Conservation (phyloP, 1,140 invertebrate genomes). For the Ips typographus region DNA sequence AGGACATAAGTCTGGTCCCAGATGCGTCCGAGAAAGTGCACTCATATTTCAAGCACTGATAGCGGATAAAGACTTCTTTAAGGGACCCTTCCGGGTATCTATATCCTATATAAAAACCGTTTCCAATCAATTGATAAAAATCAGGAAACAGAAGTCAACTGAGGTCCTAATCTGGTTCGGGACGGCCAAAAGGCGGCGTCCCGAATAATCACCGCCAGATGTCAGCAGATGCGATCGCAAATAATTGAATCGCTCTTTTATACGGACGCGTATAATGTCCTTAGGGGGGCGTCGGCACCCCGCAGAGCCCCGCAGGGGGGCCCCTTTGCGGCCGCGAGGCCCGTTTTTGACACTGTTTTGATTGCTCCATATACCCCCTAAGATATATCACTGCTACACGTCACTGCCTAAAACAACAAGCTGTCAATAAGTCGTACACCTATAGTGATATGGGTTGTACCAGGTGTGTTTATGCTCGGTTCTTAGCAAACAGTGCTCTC, state of each 20-base stretch:
- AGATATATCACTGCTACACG: background rate
- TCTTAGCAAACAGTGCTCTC: conserved; percentile 5
- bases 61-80: background rate
- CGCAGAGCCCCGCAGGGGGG: conserved; percentile 32
- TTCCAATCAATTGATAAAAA: conserved; percentile 17
- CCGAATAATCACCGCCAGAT: conserved; percentile 53
- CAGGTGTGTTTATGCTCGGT: conserved; percentile 19
- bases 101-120: conserved; percentile 7
- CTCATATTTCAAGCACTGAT: background rate
- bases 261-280: conserved; percentile 49
- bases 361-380: background rate
- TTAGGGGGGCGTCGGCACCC: conserved; percentile 49
- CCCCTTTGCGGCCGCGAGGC: conserved; percentile 9
- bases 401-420: conserved; percentile 20
- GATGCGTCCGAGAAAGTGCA: conserved; percentile 5
- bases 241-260: conserved; percentile 53
- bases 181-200: conserved; percentile 43
- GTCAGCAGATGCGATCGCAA: conserved; percentile 52
- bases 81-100: background rate
- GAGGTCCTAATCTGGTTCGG: conserved; percentile 49
- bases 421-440: conserved; percentile 12
- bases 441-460: conserved; percentile 16
- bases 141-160: conserved; percentile 27
- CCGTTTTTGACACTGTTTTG: conserved; percentile 5
- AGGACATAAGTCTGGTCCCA: conserved; percentile 9